Conservation (phyloP, 1,140 invertebrate genomes). For the Atta texana region DNA sequence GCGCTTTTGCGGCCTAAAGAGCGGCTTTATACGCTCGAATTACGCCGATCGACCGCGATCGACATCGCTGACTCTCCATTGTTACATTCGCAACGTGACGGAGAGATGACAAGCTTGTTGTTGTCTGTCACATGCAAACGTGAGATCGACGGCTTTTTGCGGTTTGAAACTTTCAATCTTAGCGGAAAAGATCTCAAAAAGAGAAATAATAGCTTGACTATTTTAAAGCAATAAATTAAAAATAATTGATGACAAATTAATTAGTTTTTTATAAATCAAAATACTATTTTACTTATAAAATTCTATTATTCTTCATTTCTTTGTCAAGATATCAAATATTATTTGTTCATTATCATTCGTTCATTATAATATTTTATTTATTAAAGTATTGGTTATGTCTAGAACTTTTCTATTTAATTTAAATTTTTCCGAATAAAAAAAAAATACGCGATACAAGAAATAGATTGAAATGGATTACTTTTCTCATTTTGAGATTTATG, state of each 20-base stretch:
- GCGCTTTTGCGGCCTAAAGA: slow-evolving; percentile 73
- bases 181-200: neutral
- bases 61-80: slow-evolving; percentile 19
- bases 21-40: slow-evolving; percentile 70
- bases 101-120: neutral
- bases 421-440: neutral
- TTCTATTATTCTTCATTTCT: neutral
- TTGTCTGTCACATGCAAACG: neutral
- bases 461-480: neutral
- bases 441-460: neutral
- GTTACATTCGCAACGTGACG: neutral
- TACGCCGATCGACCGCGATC: slow-evolving; percentile 65
- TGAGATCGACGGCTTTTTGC: neutral
- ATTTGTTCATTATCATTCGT: neutral
- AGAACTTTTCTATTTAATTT: neutral
- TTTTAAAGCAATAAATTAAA: neutral
- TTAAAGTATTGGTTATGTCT: neutral
- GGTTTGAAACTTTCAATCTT: neutral
- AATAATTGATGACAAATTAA: neutral
- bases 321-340: neutral
- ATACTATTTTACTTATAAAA: neutral
- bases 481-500: neutral
- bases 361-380: neutral
- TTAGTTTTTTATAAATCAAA: neutral
- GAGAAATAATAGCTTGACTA: neutral